Evolutionary conservation across 2,888 invertebrate species (phyloP), one percentile per base, ranked within the genome.

Genomic region (Drosophila paramelanica): DNA sequence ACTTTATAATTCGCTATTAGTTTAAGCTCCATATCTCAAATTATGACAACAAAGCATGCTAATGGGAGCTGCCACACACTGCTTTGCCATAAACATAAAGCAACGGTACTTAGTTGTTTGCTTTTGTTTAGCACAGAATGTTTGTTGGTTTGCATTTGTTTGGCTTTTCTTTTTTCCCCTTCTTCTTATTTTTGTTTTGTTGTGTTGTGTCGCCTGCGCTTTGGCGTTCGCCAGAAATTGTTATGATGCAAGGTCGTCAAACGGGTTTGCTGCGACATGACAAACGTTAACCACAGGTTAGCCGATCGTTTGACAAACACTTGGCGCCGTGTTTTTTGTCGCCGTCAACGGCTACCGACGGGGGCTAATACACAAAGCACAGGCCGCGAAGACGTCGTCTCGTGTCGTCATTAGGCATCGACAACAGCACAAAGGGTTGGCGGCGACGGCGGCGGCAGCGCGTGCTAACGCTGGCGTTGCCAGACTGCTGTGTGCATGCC

Each of bases 231-330:
- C 68, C 66, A 73, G 78, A 68, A 79, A 71, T 88, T 89, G 86
- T 90, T 90, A 85, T 85, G 86, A 89, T 82, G 87, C 91, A 91
- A 90, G 91, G 90, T 90, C 90, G 90, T 88, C 89, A 88, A 91
- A 91, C 90, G 80, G 81, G 90, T 90, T 90, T 84, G 67, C 79
- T 38, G 53, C 64, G 65, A 66, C 69, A 75, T 81, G 81, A 81
- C 81, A 84, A 81, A 73, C 84, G 87, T 75, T 81, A 82, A 77
- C 87, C 83, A 87, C 82, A 84, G 81, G 67, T 75, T 83, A 77
- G 80, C 85, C 88, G 88, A 81, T 89, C 89, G 82, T 89, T 85
- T 85, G 84, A 89, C 89, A 85, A 85, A 89, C 89, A 87, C 82
- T 85, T 85, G 89, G 84, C 85, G 89, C 89, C 84, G 85, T 74